A percentile compares a stretch with the other conserved stretches of the same genome.
Conservation (phyloP, 2,888 invertebrate genomes). For the Acronicta aceris region DNA sequence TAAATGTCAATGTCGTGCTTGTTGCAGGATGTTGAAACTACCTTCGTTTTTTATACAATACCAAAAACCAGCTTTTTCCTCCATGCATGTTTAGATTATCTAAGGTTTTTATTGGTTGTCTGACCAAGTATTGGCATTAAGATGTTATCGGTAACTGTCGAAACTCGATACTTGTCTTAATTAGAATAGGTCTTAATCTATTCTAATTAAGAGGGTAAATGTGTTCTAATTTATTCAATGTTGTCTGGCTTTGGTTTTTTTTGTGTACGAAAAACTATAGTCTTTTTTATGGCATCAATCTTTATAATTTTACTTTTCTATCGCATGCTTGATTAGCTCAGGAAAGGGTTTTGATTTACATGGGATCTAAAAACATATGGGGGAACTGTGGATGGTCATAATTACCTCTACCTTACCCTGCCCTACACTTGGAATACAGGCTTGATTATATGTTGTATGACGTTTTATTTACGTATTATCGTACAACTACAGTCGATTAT, state of each 20-base stretch:
- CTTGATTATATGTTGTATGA: no score
- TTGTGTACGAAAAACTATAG: not conserved
- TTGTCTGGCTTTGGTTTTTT: not conserved
- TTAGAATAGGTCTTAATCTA: no score
- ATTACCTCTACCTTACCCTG: no score
- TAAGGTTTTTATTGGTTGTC: constrained; percentile 14
- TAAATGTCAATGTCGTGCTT: constrained; percentile 36
- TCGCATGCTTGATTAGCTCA: no score
- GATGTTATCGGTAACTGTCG: constrained; percentile 31
- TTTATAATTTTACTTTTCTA: no score
- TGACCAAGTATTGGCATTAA: constrained; percentile 19
- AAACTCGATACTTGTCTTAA: constrained; percentile 11
- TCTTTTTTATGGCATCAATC: not conserved
- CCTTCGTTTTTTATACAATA: constrained; percentile 30
- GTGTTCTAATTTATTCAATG: constrained; percentile 13
- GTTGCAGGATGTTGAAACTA: constrained; percentile 23
- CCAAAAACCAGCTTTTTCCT: constrained; percentile 14
- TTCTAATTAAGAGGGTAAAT: no score
- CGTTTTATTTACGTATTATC: not conserved
- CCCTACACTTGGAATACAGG: no score
- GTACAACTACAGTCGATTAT: not conserved
- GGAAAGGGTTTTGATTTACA: no score
- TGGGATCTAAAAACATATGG: no score
- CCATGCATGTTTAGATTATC: constrained; percentile 1
- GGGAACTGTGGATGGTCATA: no score